A percentile compares a stretch with the other conserved stretches of the same genome.
Evolutionary conservation across 2,888 invertebrate genomes (phyloP).

Genomic region (Carpatolechia fugitivella): DNA sequence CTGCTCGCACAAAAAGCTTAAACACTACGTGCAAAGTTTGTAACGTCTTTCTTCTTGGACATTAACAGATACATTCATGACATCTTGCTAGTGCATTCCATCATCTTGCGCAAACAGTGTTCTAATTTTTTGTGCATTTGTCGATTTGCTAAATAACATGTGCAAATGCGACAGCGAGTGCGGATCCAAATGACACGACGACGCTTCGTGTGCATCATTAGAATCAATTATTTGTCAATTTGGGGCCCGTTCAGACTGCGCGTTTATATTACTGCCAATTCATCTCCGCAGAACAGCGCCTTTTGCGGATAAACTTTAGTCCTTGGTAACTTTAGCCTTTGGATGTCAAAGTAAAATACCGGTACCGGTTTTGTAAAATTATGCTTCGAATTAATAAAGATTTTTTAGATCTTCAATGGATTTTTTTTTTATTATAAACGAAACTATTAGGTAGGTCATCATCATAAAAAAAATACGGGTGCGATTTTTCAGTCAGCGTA

Average conservation of each 20-base stretch:
- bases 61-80: not conserved
- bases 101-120: slow-evolving; percentile 32
- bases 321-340: not conserved
- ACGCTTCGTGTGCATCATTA: slow-evolving; percentile 50
- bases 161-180: slow-evolving; percentile 44
- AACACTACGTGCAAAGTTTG: not conserved
- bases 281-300: too few species aligned
- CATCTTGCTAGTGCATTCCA: not conserved
- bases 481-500: too few species aligned
- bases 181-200: slow-evolving; percentile 53
- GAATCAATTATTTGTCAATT: slow-evolving; percentile 63
- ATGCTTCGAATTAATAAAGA: too few species aligned
- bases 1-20: not conserved
- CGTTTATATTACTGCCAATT: not conserved
- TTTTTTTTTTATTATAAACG: too few species aligned
- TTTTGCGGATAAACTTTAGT: too few species aligned
- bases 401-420: too few species aligned
- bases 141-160: slow-evolving; percentile 42
- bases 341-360: too few species aligned
- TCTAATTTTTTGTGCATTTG: slow-evolving; percentile 50
- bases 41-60: not conserved
- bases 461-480: too few species aligned
- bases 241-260: slow-evolving; percentile 23
- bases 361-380: too few species aligned
- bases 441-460: too few species aligned